phyloP scores from a whole-genome alignment of 1,140 invertebrate genomes.

The Pseudomyrmex gracilis region DNA sequence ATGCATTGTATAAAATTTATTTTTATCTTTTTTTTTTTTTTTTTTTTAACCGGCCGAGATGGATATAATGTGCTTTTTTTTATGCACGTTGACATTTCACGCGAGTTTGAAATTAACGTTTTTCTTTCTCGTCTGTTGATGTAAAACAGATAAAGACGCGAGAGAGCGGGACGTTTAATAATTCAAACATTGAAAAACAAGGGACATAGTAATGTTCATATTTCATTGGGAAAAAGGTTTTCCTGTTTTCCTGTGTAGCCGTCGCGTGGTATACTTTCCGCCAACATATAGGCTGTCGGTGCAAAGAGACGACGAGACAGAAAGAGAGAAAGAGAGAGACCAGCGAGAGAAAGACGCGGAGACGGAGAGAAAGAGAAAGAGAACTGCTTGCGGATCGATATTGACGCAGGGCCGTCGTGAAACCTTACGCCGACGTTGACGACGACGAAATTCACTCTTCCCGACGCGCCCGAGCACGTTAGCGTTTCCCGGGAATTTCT shows the following conservation, averaged over 20 bases:
- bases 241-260: constrained; percentile 41
- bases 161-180: constrained; percentile 29
- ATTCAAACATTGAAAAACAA: constrained; percentile 48
- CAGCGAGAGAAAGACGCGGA: constrained; percentile 50
- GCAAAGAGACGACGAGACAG: constrained; percentile 69
- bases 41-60: too few species aligned
- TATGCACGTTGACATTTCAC: neutral
- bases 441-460: constrained; percentile 53
- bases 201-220: constrained; percentile 26
- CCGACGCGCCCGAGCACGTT: constrained; percentile 19
- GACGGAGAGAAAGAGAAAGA: constrained; percentile 56
- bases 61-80: neutral
- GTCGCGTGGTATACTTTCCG: constrained; percentile 40
- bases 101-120: neutral
- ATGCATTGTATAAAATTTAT: neutral
- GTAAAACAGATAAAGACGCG: neutral
- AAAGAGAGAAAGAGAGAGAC: constrained; percentile 6
- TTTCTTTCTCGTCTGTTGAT: neutral
- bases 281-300: constrained; percentile 28
- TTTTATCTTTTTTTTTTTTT: too few species aligned
- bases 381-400: constrained; percentile 64
- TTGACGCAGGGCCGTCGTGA: constrained; percentile 65
- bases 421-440: constrained; percentile 61
- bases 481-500: neutral
- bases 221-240: constrained; percentile 25